Percentiles rank a stretch among this genome's conserved stretches.
Evolutionary conservation across 2,888 invertebrate species (phyloP).

Genomic region (Margaritifera margaritifera): DNA sequence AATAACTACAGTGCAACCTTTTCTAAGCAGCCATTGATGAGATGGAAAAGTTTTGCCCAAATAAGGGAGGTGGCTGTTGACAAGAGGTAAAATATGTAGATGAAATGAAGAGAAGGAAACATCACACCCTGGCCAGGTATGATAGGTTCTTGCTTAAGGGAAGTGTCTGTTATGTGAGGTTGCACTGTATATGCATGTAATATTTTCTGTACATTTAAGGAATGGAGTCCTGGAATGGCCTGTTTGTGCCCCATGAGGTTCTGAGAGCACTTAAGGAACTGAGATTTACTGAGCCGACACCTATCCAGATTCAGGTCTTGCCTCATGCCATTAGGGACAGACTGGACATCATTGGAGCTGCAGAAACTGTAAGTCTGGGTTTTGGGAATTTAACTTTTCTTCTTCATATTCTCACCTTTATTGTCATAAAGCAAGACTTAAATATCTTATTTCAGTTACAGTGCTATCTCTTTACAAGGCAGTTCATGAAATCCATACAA

Average conservation of each 20-base stretch:
- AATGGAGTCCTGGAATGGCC: slow-evolving; percentile 73
- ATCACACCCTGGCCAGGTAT: too few relatives aligned
- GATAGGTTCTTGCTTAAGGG: too few relatives aligned
- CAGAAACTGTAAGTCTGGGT: slow-evolving; percentile 82
- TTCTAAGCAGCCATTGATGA: too few relatives aligned
- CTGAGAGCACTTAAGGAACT: slow-evolving; percentile 83
- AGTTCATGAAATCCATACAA: too few relatives aligned
- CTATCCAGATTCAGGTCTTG: slow-evolving; percentile 81
- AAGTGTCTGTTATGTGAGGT: too few relatives aligned
- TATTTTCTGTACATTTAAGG: slow-evolving; percentile 31
- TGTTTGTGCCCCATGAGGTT: slow-evolving; percentile 80
- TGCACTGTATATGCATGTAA: too few relatives aligned
- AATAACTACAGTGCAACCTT: too few relatives aligned
- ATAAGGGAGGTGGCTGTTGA: too few relatives aligned
- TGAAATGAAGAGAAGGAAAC: too few relatives aligned
- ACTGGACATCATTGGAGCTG: slow-evolving; percentile 96
- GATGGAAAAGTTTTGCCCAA: too few relatives aligned
- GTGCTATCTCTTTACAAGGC: too few relatives aligned
- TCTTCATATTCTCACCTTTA: background rate
- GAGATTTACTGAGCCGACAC: slow-evolving; percentile 87
- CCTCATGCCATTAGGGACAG: slow-evolving; percentile 77
- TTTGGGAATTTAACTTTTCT: slow-evolving; percentile 1
- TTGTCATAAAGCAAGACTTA: background rate
- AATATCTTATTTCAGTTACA: background rate
- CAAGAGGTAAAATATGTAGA: too few relatives aligned